Evolutionary conservation across 2,888 invertebrate genomes (phyloP).

Genomic region (Aphodius granarius): DNA sequence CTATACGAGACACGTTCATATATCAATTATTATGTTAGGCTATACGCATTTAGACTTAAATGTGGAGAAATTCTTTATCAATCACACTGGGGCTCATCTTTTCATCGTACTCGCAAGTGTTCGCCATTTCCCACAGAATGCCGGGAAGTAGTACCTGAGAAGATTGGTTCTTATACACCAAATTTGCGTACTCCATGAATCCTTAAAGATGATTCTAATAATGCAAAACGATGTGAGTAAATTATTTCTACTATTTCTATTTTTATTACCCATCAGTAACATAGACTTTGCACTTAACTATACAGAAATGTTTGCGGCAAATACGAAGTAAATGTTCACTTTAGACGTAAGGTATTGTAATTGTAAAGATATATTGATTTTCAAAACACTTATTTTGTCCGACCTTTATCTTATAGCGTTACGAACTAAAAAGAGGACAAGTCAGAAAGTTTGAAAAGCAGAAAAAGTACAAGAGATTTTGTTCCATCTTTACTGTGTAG

Average conservation of each 20-base stretch:
- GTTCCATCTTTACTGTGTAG: too few relatives aligned
- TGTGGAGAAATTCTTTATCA: neutral
- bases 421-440: too few relatives aligned
- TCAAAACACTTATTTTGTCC: too few relatives aligned
- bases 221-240: neutral
- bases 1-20: neutral
- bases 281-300: neutral
- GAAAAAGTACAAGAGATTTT: too few relatives aligned
- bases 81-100: neutral
- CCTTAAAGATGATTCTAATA: conserved; percentile 28
- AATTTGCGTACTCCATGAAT: conserved; percentile 38
- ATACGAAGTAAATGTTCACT: too few relatives aligned
- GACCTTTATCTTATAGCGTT: too few relatives aligned
- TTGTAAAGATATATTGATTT: too few relatives aligned
- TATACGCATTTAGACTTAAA: neutral
- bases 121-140: conserved; percentile 49
- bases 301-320: neutral
- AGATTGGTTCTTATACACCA: neutral
- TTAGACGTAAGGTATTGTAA: too few relatives aligned
- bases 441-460: too few relatives aligned
- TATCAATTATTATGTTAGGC: neutral
- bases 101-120: conserved; percentile 26
- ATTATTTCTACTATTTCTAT: neutral
- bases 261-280: neutral
- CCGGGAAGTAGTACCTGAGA: conserved; percentile 15